Evolutionary conservation across 2,113 vertebrate species (phyloP).

Genomic region (Cephalopholis sonnerati): DNA sequence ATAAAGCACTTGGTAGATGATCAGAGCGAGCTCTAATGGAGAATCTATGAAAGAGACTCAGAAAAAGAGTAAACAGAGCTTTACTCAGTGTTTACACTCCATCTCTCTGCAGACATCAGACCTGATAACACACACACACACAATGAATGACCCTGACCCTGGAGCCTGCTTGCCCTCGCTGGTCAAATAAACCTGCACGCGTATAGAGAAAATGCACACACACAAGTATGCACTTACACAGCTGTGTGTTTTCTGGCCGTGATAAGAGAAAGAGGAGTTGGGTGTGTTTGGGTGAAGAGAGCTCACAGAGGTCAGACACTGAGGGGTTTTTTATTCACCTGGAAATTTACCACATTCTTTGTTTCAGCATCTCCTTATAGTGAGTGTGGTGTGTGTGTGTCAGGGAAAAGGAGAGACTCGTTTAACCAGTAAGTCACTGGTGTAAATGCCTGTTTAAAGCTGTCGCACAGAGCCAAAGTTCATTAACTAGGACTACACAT

Average conservation of each 20-base stretch:
- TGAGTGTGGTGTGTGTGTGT: slow-evolving; percentile 5
- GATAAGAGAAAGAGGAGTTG: slow-evolving; percentile 58
- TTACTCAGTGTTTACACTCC: slow-evolving; percentile 70
- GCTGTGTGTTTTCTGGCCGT: slow-evolving; percentile 44
- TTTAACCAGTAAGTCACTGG: neutral
- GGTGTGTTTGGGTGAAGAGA: slow-evolving; percentile 63
- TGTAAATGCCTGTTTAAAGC: neutral
- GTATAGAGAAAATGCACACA: slow-evolving; percentile 25
- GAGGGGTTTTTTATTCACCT: slow-evolving; percentile 60
- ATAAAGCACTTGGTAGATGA: slow-evolving; percentile 72
- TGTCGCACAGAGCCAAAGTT: neutral
- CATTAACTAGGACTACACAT: neutral
- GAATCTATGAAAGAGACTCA: slow-evolving; percentile 60
- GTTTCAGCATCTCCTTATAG: slow-evolving; percentile 32
- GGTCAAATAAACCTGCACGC: slow-evolving; percentile 68
- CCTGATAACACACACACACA: slow-evolving; percentile 63
- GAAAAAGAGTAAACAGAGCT: slow-evolving; percentile 72
- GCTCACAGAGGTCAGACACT: slow-evolving; percentile 57
- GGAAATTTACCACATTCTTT: slow-evolving; percentile 56
- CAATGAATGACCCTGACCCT: slow-evolving; percentile 69
- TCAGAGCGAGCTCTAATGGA: slow-evolving; percentile 74
- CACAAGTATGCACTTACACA: slow-evolving; percentile 29
- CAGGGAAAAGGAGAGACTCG: neutral
- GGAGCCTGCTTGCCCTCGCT: slow-evolving; percentile 48
- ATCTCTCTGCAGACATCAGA: slow-evolving; percentile 65